Evolutionary conservation across 1,140 invertebrate genomes (phyloP).

Genomic region (Rhyacophila brunnea): DNA sequence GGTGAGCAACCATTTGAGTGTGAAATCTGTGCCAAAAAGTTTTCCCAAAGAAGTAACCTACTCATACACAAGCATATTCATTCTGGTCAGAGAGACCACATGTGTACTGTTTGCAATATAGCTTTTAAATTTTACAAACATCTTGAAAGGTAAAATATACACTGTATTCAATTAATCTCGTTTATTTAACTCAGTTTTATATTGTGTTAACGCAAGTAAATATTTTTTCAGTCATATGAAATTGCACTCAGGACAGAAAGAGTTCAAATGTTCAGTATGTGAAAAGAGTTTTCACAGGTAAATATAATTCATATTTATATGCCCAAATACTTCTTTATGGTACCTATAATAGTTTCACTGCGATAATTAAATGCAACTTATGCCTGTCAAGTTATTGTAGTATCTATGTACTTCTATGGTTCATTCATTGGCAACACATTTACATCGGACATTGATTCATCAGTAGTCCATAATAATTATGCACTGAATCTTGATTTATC

Average conservation of each 20-base stretch:
- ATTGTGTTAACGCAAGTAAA: neutral
- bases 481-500: too few species aligned
- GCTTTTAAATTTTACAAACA: constrained; percentile 35
- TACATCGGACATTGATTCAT: too few species aligned
- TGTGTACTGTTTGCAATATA: constrained; percentile 25
- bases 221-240: constrained; percentile 30
- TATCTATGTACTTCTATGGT: too few species aligned
- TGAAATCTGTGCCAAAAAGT: constrained; percentile 30
- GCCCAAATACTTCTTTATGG: too few species aligned
- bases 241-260: constrained; percentile 27
- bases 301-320: neutral
- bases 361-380: too few species aligned
- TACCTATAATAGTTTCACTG: too few species aligned
- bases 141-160: constrained; percentile 27
- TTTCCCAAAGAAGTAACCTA: constrained; percentile 32
- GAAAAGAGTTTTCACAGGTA: constrained; percentile 34
- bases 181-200: neutral
- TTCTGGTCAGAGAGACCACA: constrained; percentile 25
- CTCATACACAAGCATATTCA: constrained; percentile 33
- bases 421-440: too few species aligned
- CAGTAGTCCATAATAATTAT: too few species aligned
- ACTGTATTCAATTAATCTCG: neutral
- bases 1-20: constrained; percentile 32
- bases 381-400: too few species aligned
- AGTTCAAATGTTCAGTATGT: constrained; percentile 32